phyloP scores from a whole-genome alignment of 2,113 vertebrate species.

The Manacus vitellinus region DNA sequence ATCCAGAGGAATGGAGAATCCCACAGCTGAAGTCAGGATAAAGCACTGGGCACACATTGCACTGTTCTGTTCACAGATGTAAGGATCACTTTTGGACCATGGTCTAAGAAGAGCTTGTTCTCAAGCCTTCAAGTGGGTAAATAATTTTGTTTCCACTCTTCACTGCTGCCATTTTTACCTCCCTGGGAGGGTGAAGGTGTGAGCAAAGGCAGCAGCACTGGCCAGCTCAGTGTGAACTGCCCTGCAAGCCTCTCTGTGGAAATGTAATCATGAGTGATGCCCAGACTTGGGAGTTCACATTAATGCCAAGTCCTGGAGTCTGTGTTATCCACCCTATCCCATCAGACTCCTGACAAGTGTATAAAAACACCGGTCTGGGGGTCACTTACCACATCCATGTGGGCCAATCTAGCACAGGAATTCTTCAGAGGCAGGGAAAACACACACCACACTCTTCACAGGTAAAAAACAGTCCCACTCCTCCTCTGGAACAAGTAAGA shows the following conservation, averaged over 20 bases:
- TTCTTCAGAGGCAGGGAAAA: neutral
- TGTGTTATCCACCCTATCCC: neutral
- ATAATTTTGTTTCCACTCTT: neutral
- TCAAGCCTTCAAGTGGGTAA: neutral
- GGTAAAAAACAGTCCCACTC: neutral
- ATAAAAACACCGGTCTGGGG: fast-evolving
- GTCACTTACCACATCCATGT: neutral
- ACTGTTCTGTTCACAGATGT: neutral
- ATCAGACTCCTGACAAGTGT: neutral
- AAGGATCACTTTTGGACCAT: neutral
- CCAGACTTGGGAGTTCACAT: neutral
- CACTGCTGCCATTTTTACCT: neutral
- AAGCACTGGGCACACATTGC: neutral
- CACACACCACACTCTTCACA: neutral
- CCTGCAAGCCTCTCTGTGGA: neutral
- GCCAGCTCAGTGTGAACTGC: neutral
- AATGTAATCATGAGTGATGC: fast-evolving
- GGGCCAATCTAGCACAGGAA: neutral
- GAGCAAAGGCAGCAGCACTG: neutral
- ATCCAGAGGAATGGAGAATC: neutral
- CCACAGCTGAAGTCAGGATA: neutral
- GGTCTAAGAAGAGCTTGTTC: neutral
- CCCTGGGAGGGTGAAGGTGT: neutral
- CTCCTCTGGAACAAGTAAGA: neutral
- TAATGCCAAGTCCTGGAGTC: neutral